Evolutionary conservation across 2,888 invertebrate species (phyloP), one percentile per base, ranked within the genome.

Genomic region (Phragmatobia fuliginosa): DNA sequence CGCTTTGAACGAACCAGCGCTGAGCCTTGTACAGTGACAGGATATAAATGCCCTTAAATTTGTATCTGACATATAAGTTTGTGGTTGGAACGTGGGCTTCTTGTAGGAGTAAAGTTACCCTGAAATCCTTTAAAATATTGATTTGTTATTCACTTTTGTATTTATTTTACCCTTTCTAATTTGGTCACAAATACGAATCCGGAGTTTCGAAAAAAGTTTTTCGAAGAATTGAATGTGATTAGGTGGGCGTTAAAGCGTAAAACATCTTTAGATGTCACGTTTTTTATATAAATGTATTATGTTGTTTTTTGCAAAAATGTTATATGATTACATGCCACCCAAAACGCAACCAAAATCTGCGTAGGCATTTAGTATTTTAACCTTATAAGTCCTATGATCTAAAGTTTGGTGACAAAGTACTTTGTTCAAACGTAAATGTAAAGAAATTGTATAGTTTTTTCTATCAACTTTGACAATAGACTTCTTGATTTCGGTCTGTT

Each of bases 31-130:
- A 67, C 67, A 59, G 70, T 65, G 74, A 76, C 76, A 73, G 70
- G 72, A 75, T 74, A 75, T 60, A 73, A 71, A 75, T 73, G 56
- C 70, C 72, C 64, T 73, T 75, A 78, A 72, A 70, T 73, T 76
- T 74, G 63, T 72, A 74, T 68, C 66, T 70, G 33, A 66, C 66
- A 65, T 74, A 73, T 69, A 81, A 76, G 71, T 25, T 36, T 68
- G 76, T 68, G 66, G 66, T 75, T 73, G 71, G 33, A 62, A 70
- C 62, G 71, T 74, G 74, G 74, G 73, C 18, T 65, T 71, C 31
- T 59, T 66, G 71, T 68, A 62, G 68, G 68, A 66, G 68, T 41
- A 41, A 66, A 61, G 36, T 58, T 62, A 58, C 64, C 31, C 67
- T 33, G 36, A 63, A 64, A 65, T 71, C 63, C 66, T 66, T 62